These are phyloP conservation scores for Bhutanitis thaidina DNA, from an alignment of 2,888 invertebrate species.

Conservation along the genomic window DNA sequence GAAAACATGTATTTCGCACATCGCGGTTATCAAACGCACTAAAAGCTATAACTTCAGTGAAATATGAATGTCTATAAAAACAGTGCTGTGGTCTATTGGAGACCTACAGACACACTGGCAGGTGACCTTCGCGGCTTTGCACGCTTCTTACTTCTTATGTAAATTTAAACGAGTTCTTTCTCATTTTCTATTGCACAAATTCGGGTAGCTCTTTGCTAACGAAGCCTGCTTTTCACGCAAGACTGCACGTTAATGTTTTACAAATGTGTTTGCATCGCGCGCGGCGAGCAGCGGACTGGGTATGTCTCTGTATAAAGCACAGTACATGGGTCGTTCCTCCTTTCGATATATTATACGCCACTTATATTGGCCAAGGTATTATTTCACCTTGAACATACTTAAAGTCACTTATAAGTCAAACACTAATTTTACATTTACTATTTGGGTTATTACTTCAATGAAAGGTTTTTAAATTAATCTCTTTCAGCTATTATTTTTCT, in stretches of 20 bases:
- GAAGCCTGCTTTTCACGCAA: conserved; percentile 68
- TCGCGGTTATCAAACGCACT: conserved; percentile 33
- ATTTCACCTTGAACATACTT: too few relatives aligned
- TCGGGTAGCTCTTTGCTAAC: conserved; percentile 64
- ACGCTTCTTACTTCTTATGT: conserved; percentile 49
- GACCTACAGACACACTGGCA: conserved; percentile 47
- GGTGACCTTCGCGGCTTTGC: conserved; percentile 46
- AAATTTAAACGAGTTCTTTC: conserved; percentile 67
- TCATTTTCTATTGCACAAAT: conserved; percentile 72
- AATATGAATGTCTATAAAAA: conserved; percentile 26
- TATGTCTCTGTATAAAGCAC: conserved; percentile 27
- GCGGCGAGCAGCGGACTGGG: conserved; percentile 30
- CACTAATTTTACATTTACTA: too few relatives aligned
- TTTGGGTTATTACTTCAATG: too few relatives aligned
- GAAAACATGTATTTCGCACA: conserved; percentile 60
- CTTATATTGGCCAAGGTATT: neutral
- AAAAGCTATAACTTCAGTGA: conserved; percentile 19
- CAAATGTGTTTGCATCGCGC: conserved; percentile 43
- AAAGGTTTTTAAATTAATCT: too few relatives aligned
- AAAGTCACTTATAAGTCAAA: too few relatives aligned
- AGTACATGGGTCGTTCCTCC: conserved; percentile 19
- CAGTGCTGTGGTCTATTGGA: conserved; percentile 36
- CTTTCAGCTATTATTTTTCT: too few relatives aligned
- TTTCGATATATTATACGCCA: conserved; percentile 14
- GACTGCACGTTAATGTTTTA: conserved; percentile 57